Percentiles rank a stretch among this genome's conserved stretches.
Conservation (phyloP, 2,797 vertebrate species). For the Simalia tracyae region DNA sequence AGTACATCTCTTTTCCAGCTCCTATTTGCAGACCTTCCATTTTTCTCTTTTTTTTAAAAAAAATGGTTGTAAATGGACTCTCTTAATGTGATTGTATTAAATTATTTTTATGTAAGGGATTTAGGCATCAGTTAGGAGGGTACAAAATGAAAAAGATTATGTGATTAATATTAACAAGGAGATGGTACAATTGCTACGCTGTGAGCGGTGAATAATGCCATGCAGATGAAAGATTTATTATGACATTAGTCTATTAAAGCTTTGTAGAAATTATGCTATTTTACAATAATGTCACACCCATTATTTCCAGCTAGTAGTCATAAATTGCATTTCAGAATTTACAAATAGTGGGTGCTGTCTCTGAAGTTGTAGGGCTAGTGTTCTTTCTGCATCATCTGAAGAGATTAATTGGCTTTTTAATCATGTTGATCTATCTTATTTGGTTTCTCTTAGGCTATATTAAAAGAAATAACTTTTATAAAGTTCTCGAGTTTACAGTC, state of each 20-base stretch:
- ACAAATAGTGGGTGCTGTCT: conserved; percentile 73
- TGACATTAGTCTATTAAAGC: conserved; percentile 74
- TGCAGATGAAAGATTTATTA: conserved; percentile 63
- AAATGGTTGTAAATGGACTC: not conserved
- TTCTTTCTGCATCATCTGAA: conserved; percentile 69
- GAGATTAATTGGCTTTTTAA: conserved; percentile 77
- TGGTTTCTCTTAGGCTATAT: conserved; percentile 56
- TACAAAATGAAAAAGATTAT: conserved; percentile 26
- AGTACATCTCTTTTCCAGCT: not conserved
- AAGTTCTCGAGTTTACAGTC: conserved; percentile 58
- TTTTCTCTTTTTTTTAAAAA: not conserved
- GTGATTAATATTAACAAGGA: conserved; percentile 28
- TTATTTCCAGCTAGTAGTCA: conserved; percentile 70
- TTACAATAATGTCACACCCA: conserved; percentile 73
- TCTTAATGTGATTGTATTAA: not conserved
- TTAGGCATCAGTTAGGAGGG: not conserved
- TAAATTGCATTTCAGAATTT: conserved; percentile 65
- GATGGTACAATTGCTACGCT: not conserved
- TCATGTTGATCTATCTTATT: conserved; percentile 69
- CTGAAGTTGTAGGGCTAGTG: conserved; percentile 64
- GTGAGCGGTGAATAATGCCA: conserved; percentile 56
- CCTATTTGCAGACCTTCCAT: not conserved
- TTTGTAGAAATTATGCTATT: conserved; percentile 71
- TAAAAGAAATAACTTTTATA: conserved; percentile 37
- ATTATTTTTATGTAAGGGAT: conserved; percentile 11